phyloP scores from a whole-genome alignment of 2,113 vertebrate species.

The Cavia porcellus region DNA sequence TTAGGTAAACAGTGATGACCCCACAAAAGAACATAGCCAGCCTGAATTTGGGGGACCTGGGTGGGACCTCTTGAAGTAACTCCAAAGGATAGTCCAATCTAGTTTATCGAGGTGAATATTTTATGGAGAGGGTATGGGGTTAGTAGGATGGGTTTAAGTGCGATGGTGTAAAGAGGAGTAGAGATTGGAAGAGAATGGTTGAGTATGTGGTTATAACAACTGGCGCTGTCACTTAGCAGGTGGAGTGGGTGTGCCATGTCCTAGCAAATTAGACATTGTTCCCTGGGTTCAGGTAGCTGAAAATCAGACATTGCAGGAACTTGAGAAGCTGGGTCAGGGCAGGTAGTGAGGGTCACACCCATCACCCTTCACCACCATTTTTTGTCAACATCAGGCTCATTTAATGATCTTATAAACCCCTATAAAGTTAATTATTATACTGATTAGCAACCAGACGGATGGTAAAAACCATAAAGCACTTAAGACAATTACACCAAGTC shows the following conservation, averaged over 20 bases:
- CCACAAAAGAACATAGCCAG: background rate
- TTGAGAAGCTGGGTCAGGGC: background rate
- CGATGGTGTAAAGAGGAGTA: background rate
- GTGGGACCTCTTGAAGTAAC: background rate
- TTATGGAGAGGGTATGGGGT: background rate
- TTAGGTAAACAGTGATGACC: background rate
- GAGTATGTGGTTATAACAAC: background rate
- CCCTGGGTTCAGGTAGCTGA: background rate
- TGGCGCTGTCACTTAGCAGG: background rate
- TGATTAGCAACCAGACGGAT: background rate
- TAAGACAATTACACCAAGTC: background rate
- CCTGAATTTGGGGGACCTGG: background rate
- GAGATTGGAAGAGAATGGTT: background rate
- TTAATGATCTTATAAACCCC: background rate
- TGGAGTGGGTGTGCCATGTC: background rate
- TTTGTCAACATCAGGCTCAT: background rate
- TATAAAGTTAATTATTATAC: background rate
- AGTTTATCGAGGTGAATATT: background rate
- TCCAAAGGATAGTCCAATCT: background rate
- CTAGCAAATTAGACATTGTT: background rate
- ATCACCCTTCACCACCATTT: background rate
- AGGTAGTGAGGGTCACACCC: background rate
- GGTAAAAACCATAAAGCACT: background rate
- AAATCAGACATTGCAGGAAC: background rate
- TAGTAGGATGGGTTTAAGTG: background rate